Conservation (phyloP, 2,113 vertebrate species). For the Procapra przewalskii region DNA sequence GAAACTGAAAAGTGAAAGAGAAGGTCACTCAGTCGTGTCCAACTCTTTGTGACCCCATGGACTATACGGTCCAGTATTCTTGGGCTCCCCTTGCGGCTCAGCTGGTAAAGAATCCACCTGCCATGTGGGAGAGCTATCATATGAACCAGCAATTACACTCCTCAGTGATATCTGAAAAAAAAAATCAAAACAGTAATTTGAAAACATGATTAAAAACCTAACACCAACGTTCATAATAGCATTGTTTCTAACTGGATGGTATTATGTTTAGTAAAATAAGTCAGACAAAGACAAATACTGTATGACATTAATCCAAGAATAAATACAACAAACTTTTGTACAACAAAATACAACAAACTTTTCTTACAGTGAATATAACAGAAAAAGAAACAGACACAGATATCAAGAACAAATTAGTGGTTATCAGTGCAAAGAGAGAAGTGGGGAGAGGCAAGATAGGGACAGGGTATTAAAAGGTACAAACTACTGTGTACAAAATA, state of each 20-base stretch:
- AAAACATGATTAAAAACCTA: not conserved
- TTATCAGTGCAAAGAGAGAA: not conserved
- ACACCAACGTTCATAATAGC: not conserved
- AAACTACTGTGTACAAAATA: not conserved
- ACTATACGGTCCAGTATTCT: not conserved
- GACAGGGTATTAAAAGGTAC: not conserved
- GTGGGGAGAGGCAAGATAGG: not conserved
- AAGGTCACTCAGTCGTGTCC: not conserved
- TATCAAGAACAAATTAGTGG: not conserved
- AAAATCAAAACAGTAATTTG: not conserved
- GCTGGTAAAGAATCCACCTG: not conserved
- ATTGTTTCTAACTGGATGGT: not conserved
- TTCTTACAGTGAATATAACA: not conserved
- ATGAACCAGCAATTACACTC: not conserved
- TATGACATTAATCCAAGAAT: not conserved
- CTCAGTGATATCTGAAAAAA: not conserved
- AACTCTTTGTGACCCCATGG: not conserved
- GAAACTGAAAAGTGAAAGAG: not conserved
- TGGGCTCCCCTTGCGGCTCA: not conserved
- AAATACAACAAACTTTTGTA: not conserved
- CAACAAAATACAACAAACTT: not conserved
- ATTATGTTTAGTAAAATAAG: not conserved
- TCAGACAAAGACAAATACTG: not conserved
- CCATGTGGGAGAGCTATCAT: not conserved
- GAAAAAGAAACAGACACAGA: not conserved